Conservation (phyloP, 1,140 invertebrate genomes). For the Listronotus oregonensis region DNA sequence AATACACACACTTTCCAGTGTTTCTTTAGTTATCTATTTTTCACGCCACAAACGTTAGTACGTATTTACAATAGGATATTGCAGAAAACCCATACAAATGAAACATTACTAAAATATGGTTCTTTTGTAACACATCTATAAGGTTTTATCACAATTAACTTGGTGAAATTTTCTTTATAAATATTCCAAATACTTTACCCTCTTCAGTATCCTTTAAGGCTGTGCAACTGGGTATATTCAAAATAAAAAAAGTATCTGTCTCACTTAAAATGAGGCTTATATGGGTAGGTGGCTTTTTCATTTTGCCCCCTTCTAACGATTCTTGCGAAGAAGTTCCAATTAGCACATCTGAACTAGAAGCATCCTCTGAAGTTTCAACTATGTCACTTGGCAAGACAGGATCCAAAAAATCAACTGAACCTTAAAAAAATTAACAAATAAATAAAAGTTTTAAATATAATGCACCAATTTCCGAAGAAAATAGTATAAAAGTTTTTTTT, state of each 20-base stretch:
- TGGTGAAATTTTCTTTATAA: neutral
- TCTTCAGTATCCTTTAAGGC: conserved; percentile 64
- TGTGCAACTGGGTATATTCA: conserved; percentile 67
- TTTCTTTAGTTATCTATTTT: no score
- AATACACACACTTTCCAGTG: no score
- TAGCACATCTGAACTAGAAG: neutral
- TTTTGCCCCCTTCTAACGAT: conserved; percentile 16
- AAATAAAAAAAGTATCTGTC: conserved; percentile 67
- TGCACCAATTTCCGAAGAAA: no score
- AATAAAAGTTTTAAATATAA: no score
- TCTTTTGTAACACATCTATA: no score
- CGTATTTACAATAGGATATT: no score
- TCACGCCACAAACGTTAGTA: no score
- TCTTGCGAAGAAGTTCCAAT: neutral
- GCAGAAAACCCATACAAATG: no score
- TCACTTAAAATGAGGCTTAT: conserved; percentile 68
- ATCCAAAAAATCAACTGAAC: neutral
- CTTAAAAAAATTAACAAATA: neutral
- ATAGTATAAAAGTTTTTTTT: no score
- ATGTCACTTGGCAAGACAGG: no score
- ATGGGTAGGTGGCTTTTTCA: conserved; percentile 53
- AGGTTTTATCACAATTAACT: no score
- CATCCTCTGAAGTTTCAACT: neutral
- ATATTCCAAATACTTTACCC: conserved; percentile 46
- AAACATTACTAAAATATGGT: no score